These are phyloP conservation scores for Palythoa grandis DNA, from an alignment of 92 coral and sea anemone genomes.

Conservation along the genomic window DNA sequence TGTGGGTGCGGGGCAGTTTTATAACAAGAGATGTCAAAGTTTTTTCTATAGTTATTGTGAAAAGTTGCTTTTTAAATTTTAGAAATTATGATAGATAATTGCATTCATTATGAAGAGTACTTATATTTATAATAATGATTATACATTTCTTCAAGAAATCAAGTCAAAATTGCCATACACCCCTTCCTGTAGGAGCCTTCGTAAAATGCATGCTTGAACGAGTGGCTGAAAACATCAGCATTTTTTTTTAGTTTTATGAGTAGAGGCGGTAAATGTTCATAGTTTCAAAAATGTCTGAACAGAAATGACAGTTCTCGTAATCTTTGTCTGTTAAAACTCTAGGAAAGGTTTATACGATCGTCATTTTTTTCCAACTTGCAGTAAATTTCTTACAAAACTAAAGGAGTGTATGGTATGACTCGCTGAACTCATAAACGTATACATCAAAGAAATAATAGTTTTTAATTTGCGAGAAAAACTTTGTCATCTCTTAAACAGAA, in stretches of 20 bases:
- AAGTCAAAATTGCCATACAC: not conserved
- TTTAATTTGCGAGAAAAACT: slow-evolving; percentile 4
- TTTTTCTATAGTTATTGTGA: not conserved
- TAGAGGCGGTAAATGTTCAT: not conserved
- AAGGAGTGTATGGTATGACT: too few relatives aligned
- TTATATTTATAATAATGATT: not conserved
- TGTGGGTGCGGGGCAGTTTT: not conserved
- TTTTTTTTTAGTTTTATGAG: not conserved
- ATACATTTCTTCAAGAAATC: not conserved
- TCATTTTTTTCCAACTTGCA: too few relatives aligned
- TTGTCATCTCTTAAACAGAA: slow-evolving; percentile 34
- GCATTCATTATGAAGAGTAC: not conserved
- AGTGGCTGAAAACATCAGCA: not conserved
- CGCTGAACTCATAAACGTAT: not conserved
- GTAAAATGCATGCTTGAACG: not conserved
- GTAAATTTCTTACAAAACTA: too few relatives aligned
- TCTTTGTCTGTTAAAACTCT: too few relatives aligned
- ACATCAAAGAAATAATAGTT: not conserved
- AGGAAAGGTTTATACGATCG: too few relatives aligned
- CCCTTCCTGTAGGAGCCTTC: not conserved
- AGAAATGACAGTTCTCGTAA: too few relatives aligned
- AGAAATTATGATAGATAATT: not conserved
- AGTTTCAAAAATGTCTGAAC: too few relatives aligned
- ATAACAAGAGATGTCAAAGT: slow-evolving; percentile 27
- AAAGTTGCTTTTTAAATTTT: not conserved